Evolutionary conservation across 2,113 vertebrate genomes (phyloP).

Genomic region (Channa argus): DNA sequence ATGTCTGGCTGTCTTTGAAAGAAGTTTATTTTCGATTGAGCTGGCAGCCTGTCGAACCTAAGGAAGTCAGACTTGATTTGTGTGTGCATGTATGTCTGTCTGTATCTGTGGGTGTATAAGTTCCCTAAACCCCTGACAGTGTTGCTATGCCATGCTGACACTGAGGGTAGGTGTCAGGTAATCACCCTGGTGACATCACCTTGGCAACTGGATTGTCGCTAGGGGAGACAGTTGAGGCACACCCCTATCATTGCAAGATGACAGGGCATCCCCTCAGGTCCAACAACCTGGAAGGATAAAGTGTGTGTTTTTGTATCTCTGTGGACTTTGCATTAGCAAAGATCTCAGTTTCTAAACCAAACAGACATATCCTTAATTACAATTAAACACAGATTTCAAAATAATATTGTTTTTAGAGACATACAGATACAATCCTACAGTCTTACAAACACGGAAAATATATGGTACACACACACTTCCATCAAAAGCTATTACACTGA

Average conservation of each 20-base stretch:
- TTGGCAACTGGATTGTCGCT: slow-evolving; percentile 76
- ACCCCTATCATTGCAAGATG: slow-evolving; percentile 60
- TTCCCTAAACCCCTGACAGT: slow-evolving; percentile 55
- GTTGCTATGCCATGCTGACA: slow-evolving; percentile 60
- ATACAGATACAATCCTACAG: background rate
- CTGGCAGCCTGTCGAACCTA: slow-evolving; percentile 69
- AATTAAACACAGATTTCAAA: slow-evolving; percentile 22
- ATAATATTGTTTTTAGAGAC: slow-evolving; percentile 20
- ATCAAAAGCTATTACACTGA: background rate
- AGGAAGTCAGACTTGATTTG: slow-evolving; percentile 51
- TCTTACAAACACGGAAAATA: background rate
- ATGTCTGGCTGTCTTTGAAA: slow-evolving; percentile 70
- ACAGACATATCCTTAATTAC: slow-evolving; percentile 16
- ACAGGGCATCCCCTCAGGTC: slow-evolving; percentile 73
- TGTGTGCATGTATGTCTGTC: slow-evolving; percentile 23
- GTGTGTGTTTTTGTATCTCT: slow-evolving; percentile 24
- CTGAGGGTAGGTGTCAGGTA: slow-evolving; percentile 72
- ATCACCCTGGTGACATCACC: slow-evolving; percentile 71
- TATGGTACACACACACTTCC: slow-evolving; percentile 1
- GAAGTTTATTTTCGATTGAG: slow-evolving; percentile 76
- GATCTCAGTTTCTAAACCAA: slow-evolving; percentile 40
- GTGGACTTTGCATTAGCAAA: slow-evolving; percentile 33
- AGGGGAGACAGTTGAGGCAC: slow-evolving; percentile 71
- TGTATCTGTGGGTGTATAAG: slow-evolving; percentile 38
- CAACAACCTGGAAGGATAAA: slow-evolving; percentile 51